phyloP scores from a whole-genome alignment of 2,888 invertebrate genomes.

The Rhopalosiphum nymphaeae region DNA sequence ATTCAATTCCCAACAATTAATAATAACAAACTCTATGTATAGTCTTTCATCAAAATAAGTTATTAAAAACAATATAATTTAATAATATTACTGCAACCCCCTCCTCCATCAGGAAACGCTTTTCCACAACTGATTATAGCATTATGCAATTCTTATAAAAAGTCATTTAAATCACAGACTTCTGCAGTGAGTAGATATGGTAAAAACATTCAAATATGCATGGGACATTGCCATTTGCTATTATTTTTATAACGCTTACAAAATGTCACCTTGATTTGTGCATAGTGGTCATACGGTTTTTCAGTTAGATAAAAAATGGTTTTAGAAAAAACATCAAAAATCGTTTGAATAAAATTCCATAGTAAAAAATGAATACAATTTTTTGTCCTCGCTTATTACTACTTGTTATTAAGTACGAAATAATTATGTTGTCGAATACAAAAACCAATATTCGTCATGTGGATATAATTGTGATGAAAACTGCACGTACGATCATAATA shows the following conservation, averaged over 20 bases:
- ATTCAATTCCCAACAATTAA: background rate
- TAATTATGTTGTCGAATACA: background rate
- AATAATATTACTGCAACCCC: background rate
- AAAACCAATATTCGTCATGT: background rate
- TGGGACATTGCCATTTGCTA: background rate
- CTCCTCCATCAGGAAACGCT: background rate
- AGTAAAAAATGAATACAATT: background rate
- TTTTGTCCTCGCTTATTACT: background rate
- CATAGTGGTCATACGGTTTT: background rate
- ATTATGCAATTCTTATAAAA: background rate
- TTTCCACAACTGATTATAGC: background rate
- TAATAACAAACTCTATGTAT: background rate
- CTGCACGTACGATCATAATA: background rate
- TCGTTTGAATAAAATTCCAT: background rate
- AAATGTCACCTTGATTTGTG: background rate
- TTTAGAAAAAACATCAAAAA: background rate
- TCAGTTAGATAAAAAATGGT: background rate
- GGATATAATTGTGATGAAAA: background rate
- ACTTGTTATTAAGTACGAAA: background rate
- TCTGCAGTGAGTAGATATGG: background rate
- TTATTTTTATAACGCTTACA: background rate
- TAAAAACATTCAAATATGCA: background rate
- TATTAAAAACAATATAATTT: background rate
- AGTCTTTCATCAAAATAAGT: background rate
- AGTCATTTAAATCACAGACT: background rate